Conservation (phyloP, 1,140 invertebrate genomes). For the Trinorchestia longiramus region DNA sequence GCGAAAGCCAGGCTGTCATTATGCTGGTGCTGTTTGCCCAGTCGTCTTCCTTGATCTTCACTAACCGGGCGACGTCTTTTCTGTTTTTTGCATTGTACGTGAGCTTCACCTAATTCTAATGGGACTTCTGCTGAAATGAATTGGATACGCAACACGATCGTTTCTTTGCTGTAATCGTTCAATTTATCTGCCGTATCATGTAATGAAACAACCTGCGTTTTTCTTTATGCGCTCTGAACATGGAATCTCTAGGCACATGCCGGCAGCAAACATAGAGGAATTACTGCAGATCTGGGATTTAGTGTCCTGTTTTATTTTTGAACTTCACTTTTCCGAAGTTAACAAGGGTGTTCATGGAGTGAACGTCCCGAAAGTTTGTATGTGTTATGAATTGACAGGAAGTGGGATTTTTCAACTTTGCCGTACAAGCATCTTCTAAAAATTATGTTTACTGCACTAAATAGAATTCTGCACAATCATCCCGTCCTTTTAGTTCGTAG, state of each 20-base stretch:
- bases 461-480: too few species aligned
- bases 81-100: background rate
- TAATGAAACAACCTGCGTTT: background rate
- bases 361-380: background rate
- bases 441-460: too few species aligned
- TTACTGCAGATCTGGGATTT: background rate
- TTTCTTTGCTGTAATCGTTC: background rate
- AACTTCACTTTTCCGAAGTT: background rate
- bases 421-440: too few species aligned
- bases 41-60: background rate
- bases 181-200: background rate
- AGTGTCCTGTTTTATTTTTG: background rate
- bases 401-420: background rate
- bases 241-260: background rate
- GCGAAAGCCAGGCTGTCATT: background rate
- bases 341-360: background rate
- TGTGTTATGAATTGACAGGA: background rate
- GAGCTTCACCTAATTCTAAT: background rate
- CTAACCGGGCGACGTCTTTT: background rate
- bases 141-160: background rate
- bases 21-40: constrained; percentile 8
- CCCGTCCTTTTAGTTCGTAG: too few species aligned
- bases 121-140: background rate
- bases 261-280: background rate
- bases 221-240: background rate